Percentiles rank a stretch among this genome's conserved stretches.
Conservation (phyloP, 2,888 invertebrate genomes). For the Andrena hattorfiana region DNA sequence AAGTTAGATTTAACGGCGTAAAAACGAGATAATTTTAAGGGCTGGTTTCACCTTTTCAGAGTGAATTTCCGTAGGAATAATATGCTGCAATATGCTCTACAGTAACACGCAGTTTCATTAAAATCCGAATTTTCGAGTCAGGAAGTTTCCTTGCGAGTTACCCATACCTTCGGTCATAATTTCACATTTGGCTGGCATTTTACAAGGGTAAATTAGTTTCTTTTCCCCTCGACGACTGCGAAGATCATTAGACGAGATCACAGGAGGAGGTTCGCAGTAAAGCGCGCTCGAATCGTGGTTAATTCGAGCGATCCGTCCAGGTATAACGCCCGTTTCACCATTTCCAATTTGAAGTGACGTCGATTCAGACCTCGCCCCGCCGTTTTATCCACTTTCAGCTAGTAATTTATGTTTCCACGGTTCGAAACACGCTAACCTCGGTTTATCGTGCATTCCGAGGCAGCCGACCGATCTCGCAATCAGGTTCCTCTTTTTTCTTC, state of each 20-base stretch:
- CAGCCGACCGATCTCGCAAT: neutral
- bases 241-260: neutral
- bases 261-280: neutral
- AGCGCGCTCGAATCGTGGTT: neutral
- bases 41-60: too few species aligned
- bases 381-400: conserved; percentile 9
- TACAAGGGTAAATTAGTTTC: too few species aligned
- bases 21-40: too few species aligned
- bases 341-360: conserved; percentile 10
- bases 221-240: neutral
- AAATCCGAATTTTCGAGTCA: too few species aligned
- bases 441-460: conserved; percentile 1
- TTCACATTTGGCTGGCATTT: neutral
- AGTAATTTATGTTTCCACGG: conserved; percentile 12
- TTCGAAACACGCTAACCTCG: neutral
- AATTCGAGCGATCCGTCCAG: conserved; percentile 12
- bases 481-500: conserved; percentile 2
- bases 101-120: too few species aligned
- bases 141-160: too few species aligned
- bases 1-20: neutral
- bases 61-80: too few species aligned
- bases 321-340: neutral
- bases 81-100: too few species aligned
- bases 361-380: neutral
- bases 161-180: too few species aligned